Conservation (phyloP, 2,113 vertebrate species). For the Morone saxatilis region DNA sequence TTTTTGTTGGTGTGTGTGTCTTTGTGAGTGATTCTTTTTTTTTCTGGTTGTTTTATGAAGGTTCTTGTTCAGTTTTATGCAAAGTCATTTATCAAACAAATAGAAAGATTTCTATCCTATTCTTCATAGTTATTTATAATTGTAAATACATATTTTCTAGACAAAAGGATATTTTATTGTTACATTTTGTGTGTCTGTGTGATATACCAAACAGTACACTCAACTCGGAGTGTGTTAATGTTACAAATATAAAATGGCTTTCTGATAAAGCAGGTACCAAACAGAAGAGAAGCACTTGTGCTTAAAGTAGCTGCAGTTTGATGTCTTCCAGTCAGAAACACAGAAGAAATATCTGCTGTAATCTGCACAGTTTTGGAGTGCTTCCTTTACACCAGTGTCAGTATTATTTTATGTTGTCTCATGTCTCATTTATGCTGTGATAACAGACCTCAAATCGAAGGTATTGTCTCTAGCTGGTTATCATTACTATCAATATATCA, state of each 20-base stretch:
- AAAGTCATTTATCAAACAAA: constrained; percentile 64
- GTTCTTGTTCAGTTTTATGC: constrained; percentile 49
- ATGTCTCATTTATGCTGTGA: constrained; percentile 30
- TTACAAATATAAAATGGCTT: constrained; percentile 16
- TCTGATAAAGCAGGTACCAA: constrained; percentile 28
- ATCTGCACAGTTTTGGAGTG: not conserved
- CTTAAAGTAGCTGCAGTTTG: constrained; percentile 5
- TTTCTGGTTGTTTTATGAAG: constrained; percentile 23
- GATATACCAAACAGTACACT: constrained; percentile 7
- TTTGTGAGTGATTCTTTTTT: constrained; percentile 23
- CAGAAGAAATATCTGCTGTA: constrained; percentile 23
- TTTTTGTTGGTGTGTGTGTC: constrained; percentile 47
- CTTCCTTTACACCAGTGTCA: constrained; percentile 50
- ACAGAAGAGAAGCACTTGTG: constrained; percentile 23
- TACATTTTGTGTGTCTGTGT: constrained; percentile 28
- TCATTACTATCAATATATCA: constrained; percentile 31
- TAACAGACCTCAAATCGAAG: constrained; percentile 36
- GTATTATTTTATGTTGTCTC: constrained; percentile 63
- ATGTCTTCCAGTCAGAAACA: constrained; percentile 34
- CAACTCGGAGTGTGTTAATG: constrained; percentile 2
- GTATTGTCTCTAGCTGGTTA: constrained; percentile 32
- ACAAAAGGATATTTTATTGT: constrained; percentile 60
- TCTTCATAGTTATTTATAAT: constrained; percentile 77
- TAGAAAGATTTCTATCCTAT: constrained; percentile 65
- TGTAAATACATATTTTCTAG: constrained; percentile 79